Base-by-base conservation (phyloP, 2,888 invertebrate genomes). In the Cryptus viduatorius region DNA sequence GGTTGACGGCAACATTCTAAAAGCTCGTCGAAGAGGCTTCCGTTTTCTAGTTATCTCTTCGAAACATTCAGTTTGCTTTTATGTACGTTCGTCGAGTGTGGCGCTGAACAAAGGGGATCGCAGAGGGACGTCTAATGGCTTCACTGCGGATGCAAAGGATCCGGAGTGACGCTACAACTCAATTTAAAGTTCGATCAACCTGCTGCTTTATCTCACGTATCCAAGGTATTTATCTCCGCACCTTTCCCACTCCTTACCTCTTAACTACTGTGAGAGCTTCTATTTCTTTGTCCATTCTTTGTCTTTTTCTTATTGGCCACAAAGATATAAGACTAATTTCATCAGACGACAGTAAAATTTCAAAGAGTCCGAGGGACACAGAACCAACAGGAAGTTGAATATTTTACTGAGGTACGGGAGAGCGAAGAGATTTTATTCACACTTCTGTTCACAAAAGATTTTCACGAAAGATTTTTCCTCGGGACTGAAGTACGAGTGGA, bases 171-270 rank as follows among this genome's bases (percentile, higher is more conserved):
- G 16, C 12, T 64, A n/a, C 75, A 64, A 75, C 64, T 75, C 75
- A 75, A 75, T 75, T 75, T 64, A 75, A 75, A 75, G 48, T 75
- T 75, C 50, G 48, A 75, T 75, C 48, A 64, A 48, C 16, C 37
- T 31, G 48, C 14, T 19, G 42, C 50, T 64, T 75, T 31, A 31
- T 50, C 31, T 46, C 19, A 4, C 50, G 56, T 56, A 64, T 50
- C 48, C 64, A 1, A 75, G 64, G 64, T 48, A 75, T 64, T 48
- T 64, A 64, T 56, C 56, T 5, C 48, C 37, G n/a, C n/a, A 1
- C 37, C 48, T 19, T 1, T 8, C 12, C 12, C 29, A 14, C 61
- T 16, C 19, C 14, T 5, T 2, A 31, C 48, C 16, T 2, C 19
- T 16, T 8, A 8, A 37, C 37, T 37, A 37, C 37, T 37, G 8